Evolutionary conservation across 2,797 vertebrate species (phyloP).

Genomic region (Manis pentadactyla): DNA sequence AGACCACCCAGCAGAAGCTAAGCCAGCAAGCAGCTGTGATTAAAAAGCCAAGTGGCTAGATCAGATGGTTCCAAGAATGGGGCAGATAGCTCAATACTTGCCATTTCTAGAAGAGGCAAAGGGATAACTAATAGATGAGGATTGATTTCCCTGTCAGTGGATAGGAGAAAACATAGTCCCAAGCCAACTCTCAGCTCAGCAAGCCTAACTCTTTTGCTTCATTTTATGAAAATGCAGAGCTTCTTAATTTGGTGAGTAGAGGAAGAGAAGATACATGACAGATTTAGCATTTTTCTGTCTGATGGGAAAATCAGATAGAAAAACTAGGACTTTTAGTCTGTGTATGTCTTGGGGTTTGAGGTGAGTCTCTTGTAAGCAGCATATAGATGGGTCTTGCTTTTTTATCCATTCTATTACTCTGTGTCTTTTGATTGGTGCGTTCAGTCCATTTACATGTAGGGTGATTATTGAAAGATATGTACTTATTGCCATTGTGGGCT

Average conservation of each 20-base stretch:
- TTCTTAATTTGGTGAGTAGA: constrained; percentile 8
- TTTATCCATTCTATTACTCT: too few species aligned
- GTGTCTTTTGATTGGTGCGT: too few species aligned
- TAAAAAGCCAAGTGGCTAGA: constrained; percentile 40
- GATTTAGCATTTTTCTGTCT: background rate
- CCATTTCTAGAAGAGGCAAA: background rate
- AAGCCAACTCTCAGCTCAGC: constrained; percentile 27
- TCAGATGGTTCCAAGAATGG: constrained; percentile 33
- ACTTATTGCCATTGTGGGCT: too few species aligned
- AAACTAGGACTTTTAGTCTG: background rate
- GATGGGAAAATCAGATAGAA: background rate
- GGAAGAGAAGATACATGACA: background rate
- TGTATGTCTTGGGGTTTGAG: too few species aligned
- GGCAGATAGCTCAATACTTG: background rate
- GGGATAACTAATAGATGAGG: background rate
- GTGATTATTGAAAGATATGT: too few species aligned
- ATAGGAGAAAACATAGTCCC: background rate
- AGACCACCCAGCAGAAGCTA: constrained; percentile 58
- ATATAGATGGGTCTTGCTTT: too few species aligned
- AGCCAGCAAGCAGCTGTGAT: constrained; percentile 50
- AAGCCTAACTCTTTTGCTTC: background rate
- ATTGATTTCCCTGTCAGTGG: background rate
- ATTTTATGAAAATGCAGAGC: constrained; percentile 33
- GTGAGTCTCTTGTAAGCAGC: too few species aligned
- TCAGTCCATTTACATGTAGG: too few species aligned